Percentiles rank a stretch among this genome's conserved stretches.
Conservation (phyloP, 2,113 vertebrate genomes). For the Phyllostomus discolor region DNA sequence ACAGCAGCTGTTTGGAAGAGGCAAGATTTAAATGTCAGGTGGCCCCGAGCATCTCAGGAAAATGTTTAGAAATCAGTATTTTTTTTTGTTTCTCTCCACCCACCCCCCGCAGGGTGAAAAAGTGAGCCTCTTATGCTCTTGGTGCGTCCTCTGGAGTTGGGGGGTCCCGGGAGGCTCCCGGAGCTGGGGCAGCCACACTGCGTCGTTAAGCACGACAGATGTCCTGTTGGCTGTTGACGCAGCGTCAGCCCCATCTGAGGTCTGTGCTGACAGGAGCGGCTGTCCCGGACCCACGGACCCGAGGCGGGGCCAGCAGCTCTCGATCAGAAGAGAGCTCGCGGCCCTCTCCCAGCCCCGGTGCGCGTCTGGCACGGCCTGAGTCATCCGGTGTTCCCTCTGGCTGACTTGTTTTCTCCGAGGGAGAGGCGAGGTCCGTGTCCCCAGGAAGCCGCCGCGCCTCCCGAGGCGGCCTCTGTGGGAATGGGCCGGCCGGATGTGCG, state of each 20-base stretch:
- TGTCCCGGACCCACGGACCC: slow-evolving; percentile 54
- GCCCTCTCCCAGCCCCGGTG: neutral
- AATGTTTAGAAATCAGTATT: neutral
- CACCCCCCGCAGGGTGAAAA: neutral
- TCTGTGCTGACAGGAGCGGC: slow-evolving; percentile 57
- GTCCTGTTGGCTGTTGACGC: slow-evolving; percentile 64
- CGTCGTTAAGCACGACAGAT: slow-evolving; percentile 53
- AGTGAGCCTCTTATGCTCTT: neutral
- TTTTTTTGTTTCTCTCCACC: neutral
- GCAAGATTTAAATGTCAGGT: neutral
- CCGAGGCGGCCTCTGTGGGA: neutral
- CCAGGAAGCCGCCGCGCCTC: neutral
- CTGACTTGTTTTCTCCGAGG: neutral
- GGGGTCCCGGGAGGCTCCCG: neutral
- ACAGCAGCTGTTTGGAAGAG: neutral
- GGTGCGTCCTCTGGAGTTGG: neutral
- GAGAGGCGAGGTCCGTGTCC: neutral
- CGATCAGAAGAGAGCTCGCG: neutral
- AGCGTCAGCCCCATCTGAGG: slow-evolving; percentile 51
- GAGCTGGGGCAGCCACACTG: neutral
- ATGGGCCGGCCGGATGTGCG: neutral
- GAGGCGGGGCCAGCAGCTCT: neutral
- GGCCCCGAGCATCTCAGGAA: neutral
- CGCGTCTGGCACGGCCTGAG: neutral
- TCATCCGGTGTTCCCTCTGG: neutral